These are phyloP conservation scores for Aptenodytes patagonicus DNA, from an alignment of 2,113 vertebrate genomes.

Conservation along the genomic window DNA sequence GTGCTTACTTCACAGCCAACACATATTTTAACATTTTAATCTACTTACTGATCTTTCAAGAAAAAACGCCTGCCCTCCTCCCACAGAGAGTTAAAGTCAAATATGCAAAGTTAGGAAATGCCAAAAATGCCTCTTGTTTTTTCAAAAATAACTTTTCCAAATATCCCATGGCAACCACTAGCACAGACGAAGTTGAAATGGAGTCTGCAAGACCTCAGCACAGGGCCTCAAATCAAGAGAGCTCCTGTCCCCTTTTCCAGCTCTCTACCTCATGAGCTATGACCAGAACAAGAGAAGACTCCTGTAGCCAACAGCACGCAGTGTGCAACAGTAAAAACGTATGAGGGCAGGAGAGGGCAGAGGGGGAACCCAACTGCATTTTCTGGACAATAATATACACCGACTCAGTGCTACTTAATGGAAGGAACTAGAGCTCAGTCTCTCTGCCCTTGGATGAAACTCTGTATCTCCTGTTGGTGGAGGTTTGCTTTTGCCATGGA, in stretches of 20 bases:
- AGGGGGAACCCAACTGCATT: not conserved
- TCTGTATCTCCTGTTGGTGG: not conserved
- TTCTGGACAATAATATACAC: not conserved
- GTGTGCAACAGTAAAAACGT: not conserved
- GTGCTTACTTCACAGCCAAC: not conserved
- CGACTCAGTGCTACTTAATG: not conserved
- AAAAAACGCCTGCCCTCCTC: not conserved
- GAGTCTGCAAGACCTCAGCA: not conserved
- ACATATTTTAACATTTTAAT: constrained; percentile 8
- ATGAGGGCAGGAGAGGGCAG: not conserved
- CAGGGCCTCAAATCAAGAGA: not conserved
- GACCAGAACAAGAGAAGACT: not conserved
- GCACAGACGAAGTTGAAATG: not conserved
- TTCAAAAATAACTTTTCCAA: constrained; percentile 11
- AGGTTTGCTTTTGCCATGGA: not conserved
- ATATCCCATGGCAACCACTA: not conserved
- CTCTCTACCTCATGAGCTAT: not conserved
- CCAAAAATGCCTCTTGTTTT: not conserved
- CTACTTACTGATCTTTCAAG: not conserved
- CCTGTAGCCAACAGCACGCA: not conserved
- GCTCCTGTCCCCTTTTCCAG: not conserved
- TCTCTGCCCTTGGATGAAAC: not conserved
- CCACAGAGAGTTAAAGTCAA: not conserved
- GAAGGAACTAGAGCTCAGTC: not conserved
- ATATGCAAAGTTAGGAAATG: not conserved